Percentiles rank a stretch among this genome's conserved stretches.
These are phyloP conservation scores for Oscheius sp. DNA, from an alignment of 2,888 invertebrate genomes.

Conservation along the genomic window DNA sequence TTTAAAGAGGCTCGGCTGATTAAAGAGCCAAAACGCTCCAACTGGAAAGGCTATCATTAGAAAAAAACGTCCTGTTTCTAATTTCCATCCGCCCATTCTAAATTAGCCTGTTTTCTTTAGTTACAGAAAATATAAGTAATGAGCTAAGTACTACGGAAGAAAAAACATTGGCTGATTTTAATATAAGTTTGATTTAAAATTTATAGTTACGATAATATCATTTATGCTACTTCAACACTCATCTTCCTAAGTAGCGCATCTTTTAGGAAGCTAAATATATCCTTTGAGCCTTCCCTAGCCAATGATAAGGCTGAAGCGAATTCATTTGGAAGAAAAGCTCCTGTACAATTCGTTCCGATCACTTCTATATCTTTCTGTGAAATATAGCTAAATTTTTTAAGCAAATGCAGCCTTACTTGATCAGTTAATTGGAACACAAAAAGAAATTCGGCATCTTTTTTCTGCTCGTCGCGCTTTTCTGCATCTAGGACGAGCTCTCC, in stretches of 20 bases:
- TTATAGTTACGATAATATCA: too few relatives aligned
- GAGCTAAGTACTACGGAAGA: too few relatives aligned
- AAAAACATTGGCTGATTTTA: too few relatives aligned
- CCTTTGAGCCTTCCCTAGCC: slow-evolving; percentile 9
- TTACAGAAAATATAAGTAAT: too few relatives aligned
- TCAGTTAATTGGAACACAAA: slow-evolving; percentile 35
- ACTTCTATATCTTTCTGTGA: slow-evolving; percentile 2
- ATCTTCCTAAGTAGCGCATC: slow-evolving; percentile 20
- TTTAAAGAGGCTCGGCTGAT: slow-evolving; percentile 64
- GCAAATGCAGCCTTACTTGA: background rate
- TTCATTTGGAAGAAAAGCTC: slow-evolving; percentile 5
- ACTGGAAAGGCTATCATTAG: slow-evolving; percentile 64
- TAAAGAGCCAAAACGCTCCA: slow-evolving; percentile 66
- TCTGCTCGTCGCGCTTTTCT: slow-evolving; percentile 39
- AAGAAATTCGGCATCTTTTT: slow-evolving; percentile 43
- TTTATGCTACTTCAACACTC: slow-evolving; percentile 3
- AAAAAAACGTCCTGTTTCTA: slow-evolving; percentile 60
- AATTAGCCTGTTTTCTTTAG: too few relatives aligned
- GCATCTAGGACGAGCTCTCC: slow-evolving; percentile 50
- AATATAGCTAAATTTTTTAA: background rate
- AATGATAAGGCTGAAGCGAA: slow-evolving; percentile 13
- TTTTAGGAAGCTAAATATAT: slow-evolving; percentile 20
- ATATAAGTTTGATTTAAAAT: too few relatives aligned
- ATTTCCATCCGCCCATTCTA: slow-evolving; percentile 65
- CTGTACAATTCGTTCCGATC: slow-evolving; percentile 15